These are phyloP conservation scores for Drosophila parabipectinata DNA, from an alignment of 1,140 invertebrate species.

Conservation along the genomic window DNA sequence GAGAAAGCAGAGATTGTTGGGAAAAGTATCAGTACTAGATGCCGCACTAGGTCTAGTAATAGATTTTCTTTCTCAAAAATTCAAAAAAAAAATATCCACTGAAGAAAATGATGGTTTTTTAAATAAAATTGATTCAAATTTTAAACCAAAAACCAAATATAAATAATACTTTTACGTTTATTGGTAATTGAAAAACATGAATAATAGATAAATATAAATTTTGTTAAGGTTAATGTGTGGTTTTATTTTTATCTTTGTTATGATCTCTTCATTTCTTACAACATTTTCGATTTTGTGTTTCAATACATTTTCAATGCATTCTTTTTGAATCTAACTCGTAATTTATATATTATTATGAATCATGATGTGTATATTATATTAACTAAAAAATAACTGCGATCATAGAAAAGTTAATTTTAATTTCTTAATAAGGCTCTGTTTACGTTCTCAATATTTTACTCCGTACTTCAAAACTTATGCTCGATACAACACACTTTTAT, in stretches of 20 bases:
- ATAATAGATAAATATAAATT: conserved; percentile 74
- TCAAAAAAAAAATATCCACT: not conserved
- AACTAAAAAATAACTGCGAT: conserved; percentile 65
- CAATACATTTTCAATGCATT: conserved; percentile 78
- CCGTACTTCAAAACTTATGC: conserved; percentile 51
- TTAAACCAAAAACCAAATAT: not conserved
- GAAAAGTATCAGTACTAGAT: too few species aligned
- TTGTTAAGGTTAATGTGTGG: conserved; percentile 34
- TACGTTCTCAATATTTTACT: conserved; percentile 57
- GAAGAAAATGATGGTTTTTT: too few species aligned
- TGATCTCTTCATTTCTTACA: conserved; percentile 53
- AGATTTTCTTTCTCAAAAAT: too few species aligned
- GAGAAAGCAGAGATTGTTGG: too few species aligned
- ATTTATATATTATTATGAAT: not conserved
- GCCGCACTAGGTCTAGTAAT: too few species aligned
- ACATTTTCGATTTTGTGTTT: conserved; percentile 49
- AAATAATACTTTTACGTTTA: conserved; percentile 27
- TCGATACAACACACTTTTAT: conserved; percentile 34
- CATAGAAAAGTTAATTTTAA: conserved; percentile 75
- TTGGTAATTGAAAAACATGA: conserved; percentile 67
- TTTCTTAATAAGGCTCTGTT: conserved; percentile 76
- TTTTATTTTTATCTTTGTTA: conserved; percentile 48
- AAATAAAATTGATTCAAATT: not conserved
- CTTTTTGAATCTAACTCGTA: conserved; percentile 49
- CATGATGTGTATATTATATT: conserved; percentile 55